phyloP scores from a whole-genome alignment of 2,113 vertebrate genomes.

The Lophura nycthemera region DNA sequence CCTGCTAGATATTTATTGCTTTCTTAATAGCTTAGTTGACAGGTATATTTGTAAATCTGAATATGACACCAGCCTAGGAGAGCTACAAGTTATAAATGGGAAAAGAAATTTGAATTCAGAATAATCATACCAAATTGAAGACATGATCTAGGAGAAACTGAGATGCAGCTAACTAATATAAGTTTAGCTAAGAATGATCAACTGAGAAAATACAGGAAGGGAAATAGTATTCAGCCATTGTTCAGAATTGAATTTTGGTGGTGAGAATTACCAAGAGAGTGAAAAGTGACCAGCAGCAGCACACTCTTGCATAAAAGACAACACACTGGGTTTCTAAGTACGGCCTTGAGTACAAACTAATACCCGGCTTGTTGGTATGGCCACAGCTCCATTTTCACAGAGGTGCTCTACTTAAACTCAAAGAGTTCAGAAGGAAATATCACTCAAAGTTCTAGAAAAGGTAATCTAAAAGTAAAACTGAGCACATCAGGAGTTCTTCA shows the following conservation, averaged over 20 bases:
- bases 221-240: not conserved
- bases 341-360: not conserved
- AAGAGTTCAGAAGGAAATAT: not conserved
- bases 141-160: not conserved
- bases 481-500: not conserved
- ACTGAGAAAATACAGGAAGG: not conserved
- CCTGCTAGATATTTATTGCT: not conserved
- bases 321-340: not conserved
- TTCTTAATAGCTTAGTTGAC: not conserved
- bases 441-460: not conserved
- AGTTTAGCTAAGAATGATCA: not conserved
- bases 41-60: not conserved
- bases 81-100: not conserved
- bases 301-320: not conserved
- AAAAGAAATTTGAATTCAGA: not conserved
- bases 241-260: not conserved
- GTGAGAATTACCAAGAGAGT: not conserved
- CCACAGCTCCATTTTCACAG: not conserved
- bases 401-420: not conserved
- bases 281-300: not conserved
- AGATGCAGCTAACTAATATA: not conserved
- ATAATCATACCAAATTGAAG: not conserved
- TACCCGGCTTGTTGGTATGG: not conserved
- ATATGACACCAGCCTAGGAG: not conserved
- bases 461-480: not conserved